Conservation (phyloP, 2,113 vertebrate species). For the Turnix velox region DNA sequence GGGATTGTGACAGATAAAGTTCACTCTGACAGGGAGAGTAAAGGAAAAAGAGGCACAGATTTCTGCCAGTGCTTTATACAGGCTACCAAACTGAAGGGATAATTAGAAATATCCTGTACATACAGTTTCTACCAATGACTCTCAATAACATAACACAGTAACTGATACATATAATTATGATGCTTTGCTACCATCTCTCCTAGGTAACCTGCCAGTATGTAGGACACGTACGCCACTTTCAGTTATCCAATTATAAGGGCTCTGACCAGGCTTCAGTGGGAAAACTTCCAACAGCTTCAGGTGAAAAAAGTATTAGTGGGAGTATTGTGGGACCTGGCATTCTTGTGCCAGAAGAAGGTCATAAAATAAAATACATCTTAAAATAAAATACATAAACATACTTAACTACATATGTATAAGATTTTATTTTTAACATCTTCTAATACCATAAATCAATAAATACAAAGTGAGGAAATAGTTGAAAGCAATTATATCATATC, state of each 20-base stretch:
- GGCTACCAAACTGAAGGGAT: background rate
- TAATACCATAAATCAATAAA: background rate
- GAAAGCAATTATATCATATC: background rate
- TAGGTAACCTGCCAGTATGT: background rate
- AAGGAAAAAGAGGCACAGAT: background rate
- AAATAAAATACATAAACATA: background rate
- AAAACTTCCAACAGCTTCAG: background rate
- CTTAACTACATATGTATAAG: background rate
- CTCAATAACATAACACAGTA: background rate
- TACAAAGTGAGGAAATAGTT: background rate
- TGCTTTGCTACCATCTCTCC: background rate
- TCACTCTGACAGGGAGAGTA: background rate
- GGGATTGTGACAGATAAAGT: accelerated
- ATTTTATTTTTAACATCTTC: background rate
- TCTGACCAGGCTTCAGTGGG: background rate
- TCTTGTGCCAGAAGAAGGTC: background rate
- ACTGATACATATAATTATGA: background rate
- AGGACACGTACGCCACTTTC: background rate
- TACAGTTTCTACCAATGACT: background rate
- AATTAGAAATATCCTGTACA: slow-evolving; percentile 6
- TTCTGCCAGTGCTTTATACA: background rate
- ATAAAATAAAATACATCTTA: background rate
- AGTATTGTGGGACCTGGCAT: background rate
- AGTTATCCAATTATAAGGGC: background rate
- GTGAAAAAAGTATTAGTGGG: background rate